phyloP scores from a whole-genome alignment of 1,140 invertebrate species.

The Zaprionus lachaisei region DNA sequence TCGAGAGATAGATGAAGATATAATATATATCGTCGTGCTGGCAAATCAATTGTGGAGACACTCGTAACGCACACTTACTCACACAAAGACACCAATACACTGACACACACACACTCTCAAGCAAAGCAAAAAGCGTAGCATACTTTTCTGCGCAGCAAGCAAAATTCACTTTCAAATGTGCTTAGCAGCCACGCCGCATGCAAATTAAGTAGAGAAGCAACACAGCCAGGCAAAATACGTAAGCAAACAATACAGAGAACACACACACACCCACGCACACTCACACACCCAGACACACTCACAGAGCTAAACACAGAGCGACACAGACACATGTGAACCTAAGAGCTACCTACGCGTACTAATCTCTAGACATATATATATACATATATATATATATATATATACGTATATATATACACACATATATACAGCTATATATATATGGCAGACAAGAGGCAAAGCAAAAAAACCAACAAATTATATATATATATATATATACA shows the following conservation, averaged over 20 bases:
- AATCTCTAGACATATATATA: conserved; percentile 67
- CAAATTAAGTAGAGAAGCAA: conserved; percentile 29
- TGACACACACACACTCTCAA: conserved; percentile 5
- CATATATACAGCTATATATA: conserved; percentile 47
- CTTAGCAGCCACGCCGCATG: conserved; percentile 24
- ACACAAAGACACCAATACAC: conserved; percentile 21
- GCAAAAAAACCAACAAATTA: conserved; percentile 49
- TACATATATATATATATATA: conserved; percentile 42
- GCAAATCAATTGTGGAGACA: conserved; percentile 71
- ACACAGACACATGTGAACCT: conserved; percentile 65
- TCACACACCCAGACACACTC: conserved; percentile 28
- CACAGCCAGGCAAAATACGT: conserved; percentile 38
- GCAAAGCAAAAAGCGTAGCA: conserved; percentile 39
- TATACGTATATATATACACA: conserved; percentile 33
- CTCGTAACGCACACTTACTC: conserved; percentile 34
- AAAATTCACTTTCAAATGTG: conserved; percentile 17
- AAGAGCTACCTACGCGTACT: conserved; percentile 81
- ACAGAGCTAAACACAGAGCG: conserved; percentile 44
- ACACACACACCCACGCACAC: conserved; percentile 25
- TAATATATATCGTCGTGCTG: conserved; percentile 57
- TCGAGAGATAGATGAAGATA: conserved; percentile 26
- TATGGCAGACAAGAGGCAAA: conserved; percentile 45
- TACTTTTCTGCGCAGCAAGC: conserved; percentile 49
- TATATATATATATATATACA: conserved; percentile 53
- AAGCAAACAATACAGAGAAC: conserved; percentile 33